Base-by-base conservation (phyloP, 37 sponge, comb jelly and placozoan species). In the Lycopodina hypogea region DNA sequence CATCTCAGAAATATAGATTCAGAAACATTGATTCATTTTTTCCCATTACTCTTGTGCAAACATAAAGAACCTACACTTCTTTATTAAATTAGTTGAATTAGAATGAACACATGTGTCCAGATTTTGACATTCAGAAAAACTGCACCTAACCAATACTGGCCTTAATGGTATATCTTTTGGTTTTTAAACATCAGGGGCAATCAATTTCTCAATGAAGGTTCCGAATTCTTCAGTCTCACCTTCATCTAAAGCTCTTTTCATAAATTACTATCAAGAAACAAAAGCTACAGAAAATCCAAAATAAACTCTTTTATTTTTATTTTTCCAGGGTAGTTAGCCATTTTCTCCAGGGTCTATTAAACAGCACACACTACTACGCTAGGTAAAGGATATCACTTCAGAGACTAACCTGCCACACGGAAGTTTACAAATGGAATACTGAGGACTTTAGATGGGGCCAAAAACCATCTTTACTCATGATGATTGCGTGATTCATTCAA, bases 61-160 rank as follows among this genome's bases (percentile, higher is more conserved):
- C 26, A 32, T 32, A 33, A 30, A 76, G 1, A 15, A 91, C 88
- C 81, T 92, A 88, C 17, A 92, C 57, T 67, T 92, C 93, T 36
- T 76, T 83, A 74, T 92, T 92, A 68, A 81, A 92, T 3, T 66
- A 65, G 51, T 92, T 87, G 74, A 48, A 92, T 28, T 88, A 92
- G 50, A 84, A 83, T 34, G 70, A 58, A 88, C 93, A 64, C 87
- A 75, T 59, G 26, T 72, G 51, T 85, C 81, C 21, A 88, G 75
- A 19, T 76, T 81, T 36, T 80, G 70, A 78, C 81, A 92, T 18
- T 81, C 69, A 1, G 75, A 79, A 84, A 83, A 78, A 45, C 87
- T 81, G 29, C 34, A 65, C 17, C 75, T 56, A 22, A 64, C 50
- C 50, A 66, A 30, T 30, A 59, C n/a, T 22, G 3, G 29, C n/a